Percentiles rank a stretch among this genome's conserved stretches.
These are phyloP conservation scores for Ochropleura leucogaster DNA, from an alignment of 2,888 invertebrate species.

Conservation along the genomic window DNA sequence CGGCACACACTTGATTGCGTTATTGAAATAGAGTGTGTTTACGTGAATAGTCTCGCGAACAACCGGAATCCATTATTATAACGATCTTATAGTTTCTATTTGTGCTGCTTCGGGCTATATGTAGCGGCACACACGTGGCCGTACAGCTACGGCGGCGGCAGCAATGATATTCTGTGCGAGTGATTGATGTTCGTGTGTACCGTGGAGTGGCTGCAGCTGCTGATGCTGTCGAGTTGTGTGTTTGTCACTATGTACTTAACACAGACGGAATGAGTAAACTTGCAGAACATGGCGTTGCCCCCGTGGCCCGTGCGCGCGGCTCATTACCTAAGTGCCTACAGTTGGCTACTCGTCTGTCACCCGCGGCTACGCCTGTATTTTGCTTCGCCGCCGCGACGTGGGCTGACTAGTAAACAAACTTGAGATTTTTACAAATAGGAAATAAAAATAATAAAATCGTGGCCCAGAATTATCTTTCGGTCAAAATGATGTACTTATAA, in stretches of 20 bases:
- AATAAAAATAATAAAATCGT: too few relatives aligned
- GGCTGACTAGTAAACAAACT: slow-evolving; percentile 19
- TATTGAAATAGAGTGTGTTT: slow-evolving; percentile 42
- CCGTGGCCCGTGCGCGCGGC: not conserved
- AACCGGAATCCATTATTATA: slow-evolving; percentile 27
- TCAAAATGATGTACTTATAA: too few relatives aligned
- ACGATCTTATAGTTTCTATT: slow-evolving; percentile 43
- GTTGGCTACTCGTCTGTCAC: not conserved
- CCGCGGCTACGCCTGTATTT: not conserved
- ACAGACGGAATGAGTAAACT: slow-evolving; percentile 4
- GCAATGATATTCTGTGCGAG: too few relatives aligned
- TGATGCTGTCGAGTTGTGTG: not conserved
- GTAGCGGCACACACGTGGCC: not conserved
- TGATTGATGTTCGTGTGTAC: too few relatives aligned
- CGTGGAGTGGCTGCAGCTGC: too few relatives aligned
- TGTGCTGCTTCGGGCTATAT: slow-evolving; percentile 10
- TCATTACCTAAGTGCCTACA: slow-evolving; percentile 23
- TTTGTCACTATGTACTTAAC: slow-evolving; percentile 2
- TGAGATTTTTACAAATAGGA: too few relatives aligned
- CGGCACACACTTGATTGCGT: not conserved
- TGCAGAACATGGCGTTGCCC: slow-evolving; percentile 19
- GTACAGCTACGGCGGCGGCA: not conserved
- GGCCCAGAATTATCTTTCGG: too few relatives aligned
- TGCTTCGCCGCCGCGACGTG: not conserved
- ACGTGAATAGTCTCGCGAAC: slow-evolving; percentile 16